These are phyloP conservation scores for Ceratotherium simum DNA, from an alignment of 2,113 vertebrate genomes.

Conservation along the genomic window DNA sequence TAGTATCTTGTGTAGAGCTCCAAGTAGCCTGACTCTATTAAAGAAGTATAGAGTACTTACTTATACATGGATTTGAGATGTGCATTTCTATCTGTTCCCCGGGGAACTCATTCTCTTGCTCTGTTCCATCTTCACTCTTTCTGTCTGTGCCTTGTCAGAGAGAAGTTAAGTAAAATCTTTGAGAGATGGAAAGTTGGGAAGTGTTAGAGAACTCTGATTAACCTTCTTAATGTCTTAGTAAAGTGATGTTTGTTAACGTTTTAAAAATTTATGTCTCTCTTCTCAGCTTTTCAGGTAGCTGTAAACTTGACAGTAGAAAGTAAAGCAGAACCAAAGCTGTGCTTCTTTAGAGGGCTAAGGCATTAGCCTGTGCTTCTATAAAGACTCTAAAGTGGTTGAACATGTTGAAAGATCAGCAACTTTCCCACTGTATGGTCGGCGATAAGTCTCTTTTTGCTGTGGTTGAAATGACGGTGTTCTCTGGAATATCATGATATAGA, in stretches of 20 bases:
- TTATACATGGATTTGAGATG: not conserved
- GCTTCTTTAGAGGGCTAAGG: not conserved
- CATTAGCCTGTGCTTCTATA: not conserved
- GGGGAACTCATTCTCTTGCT: not conserved
- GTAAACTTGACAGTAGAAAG: not conserved
- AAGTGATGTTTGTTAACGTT: conserved; percentile 32
- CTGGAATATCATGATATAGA: not conserved
- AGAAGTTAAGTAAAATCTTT: not conserved
- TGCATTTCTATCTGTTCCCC: not conserved
- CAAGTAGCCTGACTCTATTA: not conserved
- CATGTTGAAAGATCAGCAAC: not conserved
- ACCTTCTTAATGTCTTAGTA: not conserved
- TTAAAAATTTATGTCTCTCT: not conserved
- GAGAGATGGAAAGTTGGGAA: not conserved
- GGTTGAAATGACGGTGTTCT: not conserved
- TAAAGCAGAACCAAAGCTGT: not conserved
- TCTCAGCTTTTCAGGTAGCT: not conserved
- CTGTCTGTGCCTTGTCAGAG: not conserved
- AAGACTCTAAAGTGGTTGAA: too few species aligned
- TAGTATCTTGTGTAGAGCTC: not conserved
- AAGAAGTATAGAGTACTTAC: not conserved
- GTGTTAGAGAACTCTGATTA: not conserved
- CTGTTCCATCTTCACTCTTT: not conserved
- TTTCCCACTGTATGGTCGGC: not conserved
- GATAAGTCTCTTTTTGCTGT: not conserved